Percentiles rank a stretch among this genome's conserved stretches.
phyloP scores from a whole-genome alignment of 2,888 invertebrate species.

The Tanaodytes sp. region DNA sequence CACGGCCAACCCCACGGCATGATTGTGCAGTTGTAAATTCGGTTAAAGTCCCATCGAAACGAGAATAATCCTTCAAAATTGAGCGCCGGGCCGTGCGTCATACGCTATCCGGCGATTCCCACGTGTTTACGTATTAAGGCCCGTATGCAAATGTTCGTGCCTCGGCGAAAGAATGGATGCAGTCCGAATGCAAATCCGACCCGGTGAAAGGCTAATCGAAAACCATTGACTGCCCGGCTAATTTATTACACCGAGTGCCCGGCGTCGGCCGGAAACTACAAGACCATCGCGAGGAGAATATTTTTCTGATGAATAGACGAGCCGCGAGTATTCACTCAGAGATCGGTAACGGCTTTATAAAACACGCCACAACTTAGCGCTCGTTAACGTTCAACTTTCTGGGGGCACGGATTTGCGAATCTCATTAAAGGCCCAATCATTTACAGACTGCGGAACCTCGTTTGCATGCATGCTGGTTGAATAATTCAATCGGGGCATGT shows the following conservation, averaged over 20 bases:
- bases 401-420: conserved; percentile 21
- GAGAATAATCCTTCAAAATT: conserved; percentile 42
- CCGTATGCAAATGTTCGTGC: conserved; percentile 50
- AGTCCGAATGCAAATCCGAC: conserved; percentile 53
- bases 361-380: conserved; percentile 59
- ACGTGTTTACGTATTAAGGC: conserved; percentile 51
- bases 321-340: conserved; percentile 65
- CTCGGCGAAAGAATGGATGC: conserved; percentile 51
- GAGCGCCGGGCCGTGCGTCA: conserved; percentile 40
- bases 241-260: conserved; percentile 55
- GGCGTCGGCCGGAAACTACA: conserved; percentile 44
- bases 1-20: conserved; percentile 7
- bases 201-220: conserved; percentile 55
- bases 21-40: conserved; percentile 43
- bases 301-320: conserved; percentile 67
- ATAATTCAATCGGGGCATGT: too few species aligned
- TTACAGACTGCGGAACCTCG: too few species aligned
- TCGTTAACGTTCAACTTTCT: conserved; percentile 56
- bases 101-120: conserved; percentile 47
- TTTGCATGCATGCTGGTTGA: too few species aligned
- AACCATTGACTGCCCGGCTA: conserved; percentile 52
- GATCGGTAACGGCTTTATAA: conserved; percentile 67
- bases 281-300: conserved; percentile 32
- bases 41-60: conserved; percentile 34
- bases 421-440: conserved; percentile 32